phyloP scores from a whole-genome alignment of 2,797 vertebrate species.

The Notamacropus eugenii region DNA sequence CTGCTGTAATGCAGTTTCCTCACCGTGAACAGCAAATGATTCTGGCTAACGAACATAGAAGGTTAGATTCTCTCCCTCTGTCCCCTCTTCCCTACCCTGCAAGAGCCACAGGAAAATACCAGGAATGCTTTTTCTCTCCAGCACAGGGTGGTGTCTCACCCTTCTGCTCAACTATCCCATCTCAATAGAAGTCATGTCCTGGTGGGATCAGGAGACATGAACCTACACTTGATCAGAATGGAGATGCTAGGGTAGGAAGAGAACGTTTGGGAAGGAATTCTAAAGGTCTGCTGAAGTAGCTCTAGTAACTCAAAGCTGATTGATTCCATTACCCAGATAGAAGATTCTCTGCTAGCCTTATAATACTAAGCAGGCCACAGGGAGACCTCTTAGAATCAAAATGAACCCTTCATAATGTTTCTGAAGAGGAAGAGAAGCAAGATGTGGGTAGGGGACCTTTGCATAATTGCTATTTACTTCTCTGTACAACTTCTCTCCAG shows the following conservation, averaged over 20 bases:
- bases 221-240: not conserved
- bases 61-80: constrained; percentile 45
- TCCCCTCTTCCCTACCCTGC: not conserved
- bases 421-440: not conserved
- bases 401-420: constrained; percentile 38
- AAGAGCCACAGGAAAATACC: constrained; percentile 50
- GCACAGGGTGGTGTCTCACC: not conserved
- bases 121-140: constrained; percentile 14
- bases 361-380: constrained; percentile 58
- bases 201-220: constrained; percentile 24
- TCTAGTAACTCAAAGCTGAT: not conserved
- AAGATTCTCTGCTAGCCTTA: not conserved
- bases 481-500: not conserved
- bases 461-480: constrained; percentile 56
- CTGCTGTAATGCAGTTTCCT: constrained; percentile 56
- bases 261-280: not conserved
- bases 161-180: constrained; percentile 14
- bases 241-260: not conserved
- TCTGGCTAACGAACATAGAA: constrained; percentile 56
- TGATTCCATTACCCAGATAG: not conserved
- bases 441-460: not conserved
- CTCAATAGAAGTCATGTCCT: not conserved
- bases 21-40: constrained; percentile 39
- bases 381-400: constrained; percentile 56
- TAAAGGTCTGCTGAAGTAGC: not conserved